Evolutionary conservation across 1,140 invertebrate species (phyloP).

Genomic region (Nephila pilipes): DNA sequence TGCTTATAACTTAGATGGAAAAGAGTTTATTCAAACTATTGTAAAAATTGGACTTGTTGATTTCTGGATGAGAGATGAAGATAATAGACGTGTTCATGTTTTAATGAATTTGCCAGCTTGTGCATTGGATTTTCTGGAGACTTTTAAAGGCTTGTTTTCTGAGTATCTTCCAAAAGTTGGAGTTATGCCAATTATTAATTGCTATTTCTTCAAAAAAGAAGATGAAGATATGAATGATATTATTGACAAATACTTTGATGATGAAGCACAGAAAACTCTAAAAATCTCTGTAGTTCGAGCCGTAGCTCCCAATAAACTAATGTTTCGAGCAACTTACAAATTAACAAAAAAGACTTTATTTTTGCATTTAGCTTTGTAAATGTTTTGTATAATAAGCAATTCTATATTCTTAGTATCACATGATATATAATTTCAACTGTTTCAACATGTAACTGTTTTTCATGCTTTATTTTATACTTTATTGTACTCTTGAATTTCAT

Average conservation of each 20-base stretch:
- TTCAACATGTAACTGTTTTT: too few relatives aligned
- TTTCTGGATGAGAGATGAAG: conserved; percentile 80
- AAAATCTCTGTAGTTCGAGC: conserved; percentile 90
- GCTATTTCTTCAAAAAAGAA: conserved; percentile 82
- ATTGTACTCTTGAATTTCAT: too few relatives aligned
- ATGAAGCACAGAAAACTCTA: conserved; percentile 82
- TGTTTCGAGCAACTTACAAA: conserved; percentile 92
- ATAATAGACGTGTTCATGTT: conserved; percentile 84
- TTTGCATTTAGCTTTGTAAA: too few relatives aligned
- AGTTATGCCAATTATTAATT: conserved; percentile 78
- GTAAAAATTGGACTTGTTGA: conserved; percentile 84
- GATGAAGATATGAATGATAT: conserved; percentile 84
- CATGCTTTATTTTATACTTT: too few relatives aligned
- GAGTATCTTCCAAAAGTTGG: conserved; percentile 84
- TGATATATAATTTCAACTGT: too few relatives aligned
- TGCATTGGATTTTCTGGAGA: conserved; percentile 92
- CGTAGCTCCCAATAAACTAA: conserved; percentile 96
- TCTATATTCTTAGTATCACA: too few relatives aligned
- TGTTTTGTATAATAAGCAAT: too few relatives aligned
- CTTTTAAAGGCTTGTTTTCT: conserved; percentile 88
- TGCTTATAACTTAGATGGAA: conserved; percentile 92
- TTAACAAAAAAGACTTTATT: conserved; percentile 81
- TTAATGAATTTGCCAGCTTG: conserved; percentile 98
- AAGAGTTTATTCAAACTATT: conserved; percentile 90
- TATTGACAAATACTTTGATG: conserved; percentile 86